phyloP scores from a whole-genome alignment of 2,888 invertebrate genomes.

The Ectemnius cavifrons region DNA sequence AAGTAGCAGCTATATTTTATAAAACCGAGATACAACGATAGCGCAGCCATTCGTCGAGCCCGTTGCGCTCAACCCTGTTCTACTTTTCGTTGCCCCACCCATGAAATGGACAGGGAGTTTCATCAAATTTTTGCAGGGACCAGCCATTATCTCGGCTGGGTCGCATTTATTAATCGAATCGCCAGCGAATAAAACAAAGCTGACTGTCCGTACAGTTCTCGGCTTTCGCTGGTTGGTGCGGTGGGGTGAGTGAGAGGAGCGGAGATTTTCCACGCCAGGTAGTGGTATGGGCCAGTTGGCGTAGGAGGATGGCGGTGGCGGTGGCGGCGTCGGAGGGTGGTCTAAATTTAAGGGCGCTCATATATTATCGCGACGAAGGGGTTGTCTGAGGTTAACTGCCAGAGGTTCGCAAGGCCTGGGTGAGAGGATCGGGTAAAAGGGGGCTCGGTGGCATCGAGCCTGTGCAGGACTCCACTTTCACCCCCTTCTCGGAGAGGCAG shows the following conservation, averaged over 20 bases:
- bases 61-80: not conserved
- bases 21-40: slow-evolving; percentile 20
- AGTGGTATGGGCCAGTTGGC: slow-evolving; percentile 37
- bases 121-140: slow-evolving; percentile 10
- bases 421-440: slow-evolving; percentile 35
- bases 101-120: slow-evolving; percentile 23
- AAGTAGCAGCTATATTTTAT: slow-evolving; percentile 30
- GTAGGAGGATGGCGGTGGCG: not conserved
- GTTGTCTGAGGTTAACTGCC: slow-evolving; percentile 69
- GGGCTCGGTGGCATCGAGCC: slow-evolving; percentile 32
- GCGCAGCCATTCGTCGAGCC: slow-evolving; percentile 17
- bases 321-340: slow-evolving; percentile 44
- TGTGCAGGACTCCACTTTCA: too few relatives aligned
- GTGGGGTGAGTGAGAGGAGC: slow-evolving; percentile 5
- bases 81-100: not conserved
- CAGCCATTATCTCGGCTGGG: slow-evolving; percentile 8
- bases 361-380: slow-evolving; percentile 64
- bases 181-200: slow-evolving; percentile 11
- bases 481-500: slow-evolving; percentile 23
- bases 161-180: slow-evolving; percentile 23
- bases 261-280: slow-evolving; percentile 38
- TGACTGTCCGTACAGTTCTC: not conserved
- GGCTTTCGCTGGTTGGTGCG: slow-evolving; percentile 4
- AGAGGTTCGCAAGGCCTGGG: slow-evolving; percentile 55
- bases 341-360: slow-evolving; percentile 65